Conservation (phyloP, 2,888 invertebrate genomes). For the Xanthorhoe spadicearia region DNA sequence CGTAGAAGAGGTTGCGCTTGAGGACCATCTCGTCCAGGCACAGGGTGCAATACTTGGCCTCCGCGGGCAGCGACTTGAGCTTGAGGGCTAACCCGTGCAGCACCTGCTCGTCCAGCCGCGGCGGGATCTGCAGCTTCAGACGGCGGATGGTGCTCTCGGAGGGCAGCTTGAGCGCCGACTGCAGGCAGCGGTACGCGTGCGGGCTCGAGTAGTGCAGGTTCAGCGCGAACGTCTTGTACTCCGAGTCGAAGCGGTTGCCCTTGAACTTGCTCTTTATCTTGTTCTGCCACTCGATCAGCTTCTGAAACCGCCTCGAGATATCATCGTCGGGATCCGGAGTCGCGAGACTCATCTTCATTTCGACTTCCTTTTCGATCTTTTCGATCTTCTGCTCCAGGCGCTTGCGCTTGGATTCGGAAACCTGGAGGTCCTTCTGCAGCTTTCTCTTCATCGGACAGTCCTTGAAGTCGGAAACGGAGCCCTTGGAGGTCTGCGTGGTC, state of each 20-base stretch:
- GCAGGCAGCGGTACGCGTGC: conserved; percentile 41
- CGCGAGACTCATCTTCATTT: conserved; percentile 1
- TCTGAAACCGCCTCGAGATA: conserved; percentile 37
- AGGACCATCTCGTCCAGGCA: conserved; percentile 46
- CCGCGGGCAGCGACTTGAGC: conserved; percentile 30
- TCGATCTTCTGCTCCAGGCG: conserved; percentile 27
- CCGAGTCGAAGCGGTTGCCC: conserved; percentile 41
- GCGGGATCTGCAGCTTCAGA: conserved; percentile 39
- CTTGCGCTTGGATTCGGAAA: conserved; percentile 27
- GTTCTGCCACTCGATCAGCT: conserved; percentile 44
- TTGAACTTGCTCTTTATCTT: conserved; percentile 43
- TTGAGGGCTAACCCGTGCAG: conserved; percentile 34
- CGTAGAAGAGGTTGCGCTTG: conserved; percentile 44
- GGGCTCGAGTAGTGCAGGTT: conserved; percentile 47
- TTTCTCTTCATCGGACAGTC: conserved; percentile 24
- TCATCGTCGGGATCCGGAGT: conserved; percentile 35
- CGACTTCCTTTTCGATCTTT: conserved; percentile 26
- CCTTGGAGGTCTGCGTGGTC: conserved; percentile 29
- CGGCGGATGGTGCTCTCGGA: conserved; percentile 41
- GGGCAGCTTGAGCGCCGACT: conserved; percentile 42
- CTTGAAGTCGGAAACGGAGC: conserved; percentile 14
- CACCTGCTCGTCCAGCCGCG: conserved; percentile 35
- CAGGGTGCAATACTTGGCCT: conserved; percentile 44
- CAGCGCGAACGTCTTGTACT: conserved; percentile 41
- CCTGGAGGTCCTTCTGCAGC: conserved; percentile 23